Percentiles rank a stretch among this genome's conserved stretches.
These are phyloP conservation scores for Pomacea canaliculata DNA, from an alignment of 2,888 invertebrate genomes.

Conservation along the genomic window DNA sequence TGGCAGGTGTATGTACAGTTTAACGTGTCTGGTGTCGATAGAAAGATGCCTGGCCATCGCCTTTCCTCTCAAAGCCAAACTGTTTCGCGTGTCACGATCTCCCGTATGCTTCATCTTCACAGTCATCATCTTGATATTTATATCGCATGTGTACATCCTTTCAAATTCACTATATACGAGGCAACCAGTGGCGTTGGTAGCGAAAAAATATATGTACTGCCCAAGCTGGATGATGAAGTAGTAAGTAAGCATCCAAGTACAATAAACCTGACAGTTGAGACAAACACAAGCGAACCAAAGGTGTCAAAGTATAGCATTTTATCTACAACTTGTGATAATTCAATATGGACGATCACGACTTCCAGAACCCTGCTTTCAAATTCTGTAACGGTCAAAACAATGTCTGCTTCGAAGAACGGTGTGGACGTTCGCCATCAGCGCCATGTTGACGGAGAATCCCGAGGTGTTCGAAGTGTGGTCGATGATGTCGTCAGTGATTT, in stretches of 20 bases:
- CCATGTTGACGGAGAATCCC: background rate
- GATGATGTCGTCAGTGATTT: background rate
- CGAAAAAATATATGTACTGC: too few relatives aligned
- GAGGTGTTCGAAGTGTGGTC: background rate
- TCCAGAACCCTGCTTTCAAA: too few relatives aligned
- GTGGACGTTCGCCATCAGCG: background rate
- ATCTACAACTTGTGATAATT: too few relatives aligned
- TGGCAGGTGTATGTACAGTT: slow-evolving; percentile 3
- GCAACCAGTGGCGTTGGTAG: too few relatives aligned
- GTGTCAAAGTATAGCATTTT: too few relatives aligned
- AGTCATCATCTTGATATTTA: background rate
- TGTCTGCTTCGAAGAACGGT: background rate
- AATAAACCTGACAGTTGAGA: too few relatives aligned
- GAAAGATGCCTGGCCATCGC: slow-evolving; percentile 2
- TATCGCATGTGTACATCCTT: background rate
- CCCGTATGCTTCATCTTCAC: background rate
- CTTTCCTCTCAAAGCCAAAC: slow-evolving; percentile 11
- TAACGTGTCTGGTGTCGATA: background rate
- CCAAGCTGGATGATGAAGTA: too few relatives aligned
- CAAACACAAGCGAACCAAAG: too few relatives aligned
- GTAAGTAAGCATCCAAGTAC: too few relatives aligned
- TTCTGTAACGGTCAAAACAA: too few relatives aligned
- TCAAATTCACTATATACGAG: background rate
- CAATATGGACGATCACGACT: too few relatives aligned
- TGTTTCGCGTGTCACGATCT: background rate